Percentiles rank a stretch among this genome's conserved stretches.
phyloP scores from a whole-genome alignment of 2,888 invertebrate genomes.

The Congeria kusceri region DNA sequence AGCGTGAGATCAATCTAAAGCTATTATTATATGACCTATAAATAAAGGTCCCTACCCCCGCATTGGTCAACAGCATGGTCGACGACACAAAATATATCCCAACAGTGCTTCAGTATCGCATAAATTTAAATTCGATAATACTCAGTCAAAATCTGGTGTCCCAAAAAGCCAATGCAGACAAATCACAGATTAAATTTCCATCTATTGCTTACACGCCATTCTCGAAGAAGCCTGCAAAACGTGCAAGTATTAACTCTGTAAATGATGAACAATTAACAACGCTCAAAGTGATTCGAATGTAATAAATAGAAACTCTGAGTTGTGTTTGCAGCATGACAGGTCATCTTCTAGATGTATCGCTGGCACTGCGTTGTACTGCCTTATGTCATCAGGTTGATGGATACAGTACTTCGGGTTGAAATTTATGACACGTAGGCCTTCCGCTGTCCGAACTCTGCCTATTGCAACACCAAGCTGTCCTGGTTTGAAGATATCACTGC shows the following conservation, averaged over 20 bases:
- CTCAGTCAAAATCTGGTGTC: slow-evolving; percentile 19
- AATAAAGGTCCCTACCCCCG: too few species aligned
- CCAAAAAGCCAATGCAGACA: slow-evolving; percentile 26
- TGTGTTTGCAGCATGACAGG: background rate
- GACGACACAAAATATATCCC: slow-evolving; percentile 35
- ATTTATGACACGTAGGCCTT: background rate
- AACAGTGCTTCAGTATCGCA: slow-evolving; percentile 23
- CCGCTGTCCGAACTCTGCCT: background rate
- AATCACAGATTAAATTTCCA: slow-evolving; percentile 6
- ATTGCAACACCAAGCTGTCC: background rate
- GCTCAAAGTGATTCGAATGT: background rate
- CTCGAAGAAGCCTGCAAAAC: background rate
- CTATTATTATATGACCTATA: too few species aligned
- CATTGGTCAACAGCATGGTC: slow-evolving; percentile 27
- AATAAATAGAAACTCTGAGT: background rate
- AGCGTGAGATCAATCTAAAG: too few species aligned
- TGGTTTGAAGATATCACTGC: background rate
- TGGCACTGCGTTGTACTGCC: background rate
- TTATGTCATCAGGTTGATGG: background rate
- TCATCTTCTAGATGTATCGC: too few species aligned
- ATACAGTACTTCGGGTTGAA: slow-evolving; percentile 2
- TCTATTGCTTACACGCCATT: background rate
- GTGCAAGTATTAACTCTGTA: background rate
- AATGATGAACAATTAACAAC: background rate
- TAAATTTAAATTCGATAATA: slow-evolving; percentile 24